phyloP scores from a whole-genome alignment of 2,113 vertebrate genomes.

The Cinclus cinclus region DNA sequence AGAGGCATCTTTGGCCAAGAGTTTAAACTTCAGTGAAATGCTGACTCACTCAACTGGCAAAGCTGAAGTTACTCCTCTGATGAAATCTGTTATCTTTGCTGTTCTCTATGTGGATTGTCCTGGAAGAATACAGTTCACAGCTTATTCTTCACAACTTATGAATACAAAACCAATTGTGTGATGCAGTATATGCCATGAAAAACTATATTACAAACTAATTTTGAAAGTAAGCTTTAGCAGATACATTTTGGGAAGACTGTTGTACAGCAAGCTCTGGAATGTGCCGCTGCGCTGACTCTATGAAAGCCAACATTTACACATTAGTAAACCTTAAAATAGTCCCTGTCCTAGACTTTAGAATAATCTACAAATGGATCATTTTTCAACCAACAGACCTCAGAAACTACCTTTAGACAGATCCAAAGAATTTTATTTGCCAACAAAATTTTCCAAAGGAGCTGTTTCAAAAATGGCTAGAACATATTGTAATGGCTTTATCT shows the following conservation, averaged over 20 bases:
- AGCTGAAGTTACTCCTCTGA: neutral
- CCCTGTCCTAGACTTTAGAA: neutral
- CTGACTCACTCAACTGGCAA: neutral
- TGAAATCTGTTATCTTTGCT: neutral
- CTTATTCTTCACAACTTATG: neutral
- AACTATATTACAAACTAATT: neutral
- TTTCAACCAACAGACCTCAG: slow-evolving; percentile 14
- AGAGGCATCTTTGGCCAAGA: neutral
- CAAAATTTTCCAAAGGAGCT: slow-evolving; percentile 12
- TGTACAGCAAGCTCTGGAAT: neutral
- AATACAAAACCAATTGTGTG: neutral
- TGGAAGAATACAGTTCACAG: neutral
- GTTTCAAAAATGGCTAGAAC: slow-evolving; percentile 33
- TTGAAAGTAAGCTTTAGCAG: neutral
- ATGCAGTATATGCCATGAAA: neutral
- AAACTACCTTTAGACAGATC: neutral
- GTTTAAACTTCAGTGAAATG: neutral
- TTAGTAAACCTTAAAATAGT: slow-evolving; percentile 46
- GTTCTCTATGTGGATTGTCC: neutral
- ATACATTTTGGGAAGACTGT: neutral
- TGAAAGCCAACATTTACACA: slow-evolving; percentile 12
- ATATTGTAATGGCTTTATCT: slow-evolving; percentile 41
- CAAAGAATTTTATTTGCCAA: slow-evolving; percentile 40
- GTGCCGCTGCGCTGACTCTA: neutral
- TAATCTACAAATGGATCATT: slow-evolving; percentile 51